These are phyloP conservation scores for Gasterosteus nipponicus DNA, from an alignment of 2,113 vertebrate species.

Conservation along the genomic window DNA sequence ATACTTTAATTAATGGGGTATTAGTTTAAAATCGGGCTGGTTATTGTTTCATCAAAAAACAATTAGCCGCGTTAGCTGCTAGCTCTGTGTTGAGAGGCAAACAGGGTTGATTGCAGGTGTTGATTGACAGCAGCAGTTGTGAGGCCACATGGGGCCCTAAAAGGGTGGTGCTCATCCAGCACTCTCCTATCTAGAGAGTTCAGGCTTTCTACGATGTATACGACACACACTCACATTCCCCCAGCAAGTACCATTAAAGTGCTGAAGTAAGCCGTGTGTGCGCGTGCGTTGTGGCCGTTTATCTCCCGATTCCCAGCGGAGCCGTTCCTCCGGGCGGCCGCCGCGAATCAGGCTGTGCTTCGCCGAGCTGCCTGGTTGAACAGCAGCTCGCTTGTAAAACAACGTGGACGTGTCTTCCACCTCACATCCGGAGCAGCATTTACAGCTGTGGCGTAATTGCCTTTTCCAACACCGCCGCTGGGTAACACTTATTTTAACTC, in stretches of 20 bases:
- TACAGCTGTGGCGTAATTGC: not conserved
- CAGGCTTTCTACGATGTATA: not conserved
- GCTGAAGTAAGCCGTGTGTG: constrained; percentile 33
- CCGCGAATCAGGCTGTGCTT: constrained; percentile 24
- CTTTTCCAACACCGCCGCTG: not conserved
- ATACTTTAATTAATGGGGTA: not conserved
- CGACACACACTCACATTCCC: constrained; percentile 1
- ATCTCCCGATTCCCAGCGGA: constrained; percentile 33
- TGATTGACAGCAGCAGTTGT: not conserved
- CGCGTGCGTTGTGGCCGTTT: constrained; percentile 45
- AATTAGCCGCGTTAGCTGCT: too few relatives aligned
- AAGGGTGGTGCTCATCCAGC: not conserved
- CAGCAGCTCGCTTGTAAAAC: constrained; percentile 25
- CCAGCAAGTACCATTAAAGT: constrained; percentile 25
- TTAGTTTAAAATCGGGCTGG: not conserved
- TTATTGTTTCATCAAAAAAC: not conserved
- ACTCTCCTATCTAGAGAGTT: constrained; percentile 3
- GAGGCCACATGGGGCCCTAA: not conserved
- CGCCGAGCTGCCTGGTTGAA: constrained; percentile 26
- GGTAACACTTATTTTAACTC: not conserved
- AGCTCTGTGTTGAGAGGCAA: not conserved
- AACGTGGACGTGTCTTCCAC: not conserved
- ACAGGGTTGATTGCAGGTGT: not conserved
- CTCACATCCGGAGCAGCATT: constrained; percentile 12
- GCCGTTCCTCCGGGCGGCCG: constrained; percentile 34